phyloP scores from a whole-genome alignment of 2,797 vertebrate species.

The Coranthus polyacanthus region DNA sequence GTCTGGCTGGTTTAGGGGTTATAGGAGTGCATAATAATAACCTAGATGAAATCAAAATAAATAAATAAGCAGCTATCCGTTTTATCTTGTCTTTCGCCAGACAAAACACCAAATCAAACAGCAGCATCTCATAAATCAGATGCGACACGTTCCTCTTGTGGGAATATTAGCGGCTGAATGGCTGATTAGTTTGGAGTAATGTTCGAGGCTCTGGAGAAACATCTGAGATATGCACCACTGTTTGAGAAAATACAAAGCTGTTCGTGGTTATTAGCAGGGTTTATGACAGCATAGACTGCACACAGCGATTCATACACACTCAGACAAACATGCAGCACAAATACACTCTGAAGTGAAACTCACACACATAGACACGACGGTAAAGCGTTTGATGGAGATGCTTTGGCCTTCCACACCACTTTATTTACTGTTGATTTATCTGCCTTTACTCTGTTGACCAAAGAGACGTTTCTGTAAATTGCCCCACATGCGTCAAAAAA shows the following conservation, averaged over 20 bases:
- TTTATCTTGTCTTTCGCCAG: conserved; percentile 13
- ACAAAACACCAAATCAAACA: conserved; percentile 22
- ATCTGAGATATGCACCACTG: background rate
- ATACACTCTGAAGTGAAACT: background rate
- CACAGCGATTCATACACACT: background rate
- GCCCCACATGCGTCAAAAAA: too few species aligned
- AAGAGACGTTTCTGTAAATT: too few species aligned
- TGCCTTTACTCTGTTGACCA: too few species aligned
- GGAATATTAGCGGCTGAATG: conserved; percentile 22
- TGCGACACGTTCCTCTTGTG: conserved; percentile 22
- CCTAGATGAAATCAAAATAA: too few species aligned
- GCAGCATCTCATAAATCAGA: conserved; percentile 25
- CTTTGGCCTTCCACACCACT: too few species aligned
- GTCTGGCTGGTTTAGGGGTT: too few species aligned
- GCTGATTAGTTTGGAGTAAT: conserved; percentile 46
- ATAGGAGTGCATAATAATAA: too few species aligned
- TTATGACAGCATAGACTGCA: background rate
- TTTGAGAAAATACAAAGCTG: background rate
- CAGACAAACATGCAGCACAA: background rate
- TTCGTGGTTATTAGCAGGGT: background rate
- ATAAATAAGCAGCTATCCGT: conserved; percentile 1
- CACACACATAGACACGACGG: background rate
- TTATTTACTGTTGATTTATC: too few species aligned
- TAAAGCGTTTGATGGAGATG: too few species aligned
- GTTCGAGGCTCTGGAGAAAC: conserved; percentile 23